Base-by-base conservation (phyloP, 2,113 vertebrate genomes). In the Lutjanus erythropterus region DNA sequence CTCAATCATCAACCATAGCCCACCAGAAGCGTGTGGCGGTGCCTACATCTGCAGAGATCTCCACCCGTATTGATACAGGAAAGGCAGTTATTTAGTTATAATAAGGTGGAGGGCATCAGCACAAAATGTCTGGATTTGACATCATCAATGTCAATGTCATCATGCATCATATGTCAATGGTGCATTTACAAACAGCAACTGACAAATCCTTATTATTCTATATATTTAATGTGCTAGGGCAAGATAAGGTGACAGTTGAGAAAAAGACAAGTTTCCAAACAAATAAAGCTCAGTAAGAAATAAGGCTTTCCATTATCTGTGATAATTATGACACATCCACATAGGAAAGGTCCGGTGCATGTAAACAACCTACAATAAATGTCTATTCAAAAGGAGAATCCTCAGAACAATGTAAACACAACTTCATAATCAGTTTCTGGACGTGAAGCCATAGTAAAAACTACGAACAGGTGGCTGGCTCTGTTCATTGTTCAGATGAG, bases 401-500 rank as follows among this genome's bases (percentile, higher is more conserved):
- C 0, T 64, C 0, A 56, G 11, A 75, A 59, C 3, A 41, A 60
- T 18, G 25, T 37, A 14, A 58, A 66, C 6, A 50, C 14, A 59
- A 68, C 19, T 71, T 21, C 3, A 71, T 52, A 56, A 60, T 55
- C 49, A 25, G 29, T 58, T 53, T 64, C 18, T 66, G 25, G 6
- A 67, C 71, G 71, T 62, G 18, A 62, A 61, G 62, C 47, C 6
- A n/a, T 50, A 44, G 35, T 70, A 71, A 84, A 82, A 80, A 62
- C 59, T 41, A 47, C 31, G 71, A 92, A 88, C 92, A 93, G 91
- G 91, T 93, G 91, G 76, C 72, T 66, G 68, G 47, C 78, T 83
- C 85, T 92, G 89, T 93, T 85, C 84, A 90, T 89, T 92, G 92
- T 92, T 91, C 72, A 86, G 72, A 75, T 25, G 70, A 76, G 50